Evolutionary conservation across 1,140 invertebrate species (phyloP).

Genomic region (Drosophila parvula): DNA sequence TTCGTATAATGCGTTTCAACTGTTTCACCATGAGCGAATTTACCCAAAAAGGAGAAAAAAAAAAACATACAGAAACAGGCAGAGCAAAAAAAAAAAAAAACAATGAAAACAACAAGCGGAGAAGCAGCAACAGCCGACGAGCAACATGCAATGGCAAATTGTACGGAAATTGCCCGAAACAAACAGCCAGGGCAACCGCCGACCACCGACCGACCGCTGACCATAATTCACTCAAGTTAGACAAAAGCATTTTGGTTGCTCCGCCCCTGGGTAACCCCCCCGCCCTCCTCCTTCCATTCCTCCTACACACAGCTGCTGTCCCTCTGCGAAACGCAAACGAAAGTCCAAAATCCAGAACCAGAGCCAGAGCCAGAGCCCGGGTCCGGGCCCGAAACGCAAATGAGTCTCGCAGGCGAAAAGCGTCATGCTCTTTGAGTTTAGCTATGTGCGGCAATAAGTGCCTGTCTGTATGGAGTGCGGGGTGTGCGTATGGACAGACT

Average conservation of each 20-base stretch:
- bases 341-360: constrained; percentile 65
- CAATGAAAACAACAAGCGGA: constrained; percentile 53
- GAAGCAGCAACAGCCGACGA: constrained; percentile 66
- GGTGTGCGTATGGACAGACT: constrained; percentile 39
- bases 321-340: constrained; percentile 36
- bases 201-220: constrained; percentile 65
- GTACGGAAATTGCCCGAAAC: constrained; percentile 82
- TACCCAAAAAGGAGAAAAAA: constrained; percentile 43
- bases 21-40: constrained; percentile 77
- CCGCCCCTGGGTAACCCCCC: constrained; percentile 15
- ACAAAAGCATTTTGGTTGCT: constrained; percentile 77
- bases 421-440: constrained; percentile 75
- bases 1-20: constrained; percentile 80
- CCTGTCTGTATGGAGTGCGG: constrained; percentile 15
- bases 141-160: constrained; percentile 66
- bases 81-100: constrained; percentile 22
- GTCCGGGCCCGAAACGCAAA: constrained; percentile 68
- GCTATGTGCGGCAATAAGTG: constrained; percentile 32
- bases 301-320: constrained; percentile 19
- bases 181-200: constrained; percentile 67
- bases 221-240: constrained; percentile 83
- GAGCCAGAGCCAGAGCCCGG: constrained; percentile 37
- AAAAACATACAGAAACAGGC: not conserved
- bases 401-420: constrained; percentile 70
- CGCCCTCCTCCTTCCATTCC: not conserved